Evolutionary conservation across 1,140 invertebrate species (phyloP), one percentile per base, ranked within the genome.

Genomic region (Mactra quadrangularis): DNA sequence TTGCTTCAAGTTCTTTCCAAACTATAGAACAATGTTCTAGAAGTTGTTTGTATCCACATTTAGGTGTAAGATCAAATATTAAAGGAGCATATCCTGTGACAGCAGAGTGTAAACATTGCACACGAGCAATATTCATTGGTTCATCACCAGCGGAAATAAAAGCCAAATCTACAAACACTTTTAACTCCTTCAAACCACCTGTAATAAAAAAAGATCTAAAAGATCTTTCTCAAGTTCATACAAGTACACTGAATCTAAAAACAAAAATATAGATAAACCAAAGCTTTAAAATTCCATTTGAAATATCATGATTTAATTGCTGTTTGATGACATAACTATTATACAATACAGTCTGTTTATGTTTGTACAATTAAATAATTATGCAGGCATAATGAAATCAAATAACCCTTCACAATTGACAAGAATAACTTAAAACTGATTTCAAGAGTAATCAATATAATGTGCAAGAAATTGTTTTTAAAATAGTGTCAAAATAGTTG

Each of bases 111-210:
- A 92, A 85, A 82, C 86, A 89, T 31, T 86, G 81, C 17, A 90
- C 91, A 45, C 86, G 84, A 7, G 60, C 85, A 15, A 91, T 84
- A 33, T 88, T 86, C 79, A 86, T 72, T 47, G 89, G 86, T 35
- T 87, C 89, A 64, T 91, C 90, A 15, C 90, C 91, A 76, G 90
- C 91, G 0, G 89, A 87, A n/a, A 91, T 92, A 71, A 85, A 88
- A 9, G 91, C 91, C 60, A 92, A 71, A 47, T 92, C 91, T 38
- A 92, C 91, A 83, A 92, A 89, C 33, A 92, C 90, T 38, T 91
- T 92, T 50, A 92, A 62, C 68, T 92, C 88, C 74, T 89, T 89
- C 50, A 87, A n/a, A 38, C 85, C 86, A 70, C 64, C 83, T 79
- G 79, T n/a, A n/a, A n/a, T n/a, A n/a, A n/a, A n/a, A n/a, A n/a